A percentile compares a stretch with the other conserved stretches of the same genome.
These are phyloP conservation scores for Pseudochirops corinnae DNA, from an alignment of 2,797 vertebrate genomes.

Conservation along the genomic window DNA sequence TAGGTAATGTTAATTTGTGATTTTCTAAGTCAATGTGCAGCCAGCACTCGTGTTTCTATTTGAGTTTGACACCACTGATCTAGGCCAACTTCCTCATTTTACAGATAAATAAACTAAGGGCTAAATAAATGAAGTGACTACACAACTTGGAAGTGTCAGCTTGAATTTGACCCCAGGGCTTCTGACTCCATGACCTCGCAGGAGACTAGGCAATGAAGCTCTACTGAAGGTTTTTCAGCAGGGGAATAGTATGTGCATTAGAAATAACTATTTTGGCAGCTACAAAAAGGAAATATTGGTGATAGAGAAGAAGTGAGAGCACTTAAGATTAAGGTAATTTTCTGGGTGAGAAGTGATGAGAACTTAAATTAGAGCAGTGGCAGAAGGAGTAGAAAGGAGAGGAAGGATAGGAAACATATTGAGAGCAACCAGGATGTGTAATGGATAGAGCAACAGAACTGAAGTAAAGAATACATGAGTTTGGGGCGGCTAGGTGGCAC, in stretches of 20 bases:
- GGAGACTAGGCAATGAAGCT: background rate
- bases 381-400: background rate
- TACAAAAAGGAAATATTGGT: no score
- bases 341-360: background rate
- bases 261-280: no score
- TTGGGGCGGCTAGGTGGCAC: no score
- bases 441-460: background rate
- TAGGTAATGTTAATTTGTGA: background rate
- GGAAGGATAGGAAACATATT: background rate
- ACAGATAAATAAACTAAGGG: background rate
- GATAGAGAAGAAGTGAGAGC: background rate
- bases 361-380: background rate
- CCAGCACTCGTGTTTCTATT: background rate
- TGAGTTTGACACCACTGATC: background rate
- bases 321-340: background rate
- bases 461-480: background rate
- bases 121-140: background rate
- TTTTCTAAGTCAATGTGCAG: background rate
- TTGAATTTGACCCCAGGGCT: background rate
- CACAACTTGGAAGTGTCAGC: background rate
- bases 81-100: background rate
- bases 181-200: background rate
- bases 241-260: no score
- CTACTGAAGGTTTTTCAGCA: background rate
- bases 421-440: background rate